These are phyloP conservation scores for Kobus ellipsiprymnus DNA, from an alignment of 2,113 vertebrate species.

Conservation along the genomic window DNA sequence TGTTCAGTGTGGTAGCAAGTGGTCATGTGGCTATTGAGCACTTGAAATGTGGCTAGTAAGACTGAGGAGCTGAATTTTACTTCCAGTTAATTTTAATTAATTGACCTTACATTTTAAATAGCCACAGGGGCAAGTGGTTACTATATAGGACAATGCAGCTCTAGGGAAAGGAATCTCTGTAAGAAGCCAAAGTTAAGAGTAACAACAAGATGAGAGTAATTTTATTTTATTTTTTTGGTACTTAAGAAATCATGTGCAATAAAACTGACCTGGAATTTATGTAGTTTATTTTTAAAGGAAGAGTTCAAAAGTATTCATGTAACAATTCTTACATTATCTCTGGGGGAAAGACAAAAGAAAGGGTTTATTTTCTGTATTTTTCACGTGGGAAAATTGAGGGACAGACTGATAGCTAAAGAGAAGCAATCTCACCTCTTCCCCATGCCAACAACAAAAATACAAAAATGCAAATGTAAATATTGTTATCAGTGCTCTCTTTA, in stretches of 20 bases:
- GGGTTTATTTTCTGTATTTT: not conserved
- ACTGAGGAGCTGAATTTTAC: not conserved
- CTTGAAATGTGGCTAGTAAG: not conserved
- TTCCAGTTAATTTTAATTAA: slow-evolving; percentile 4
- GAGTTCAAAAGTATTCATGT: not conserved
- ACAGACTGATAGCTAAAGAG: not conserved
- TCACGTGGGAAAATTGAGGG: not conserved
- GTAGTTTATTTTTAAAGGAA: not conserved
- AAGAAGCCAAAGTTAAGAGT: not conserved
- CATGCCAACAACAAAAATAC: not conserved
- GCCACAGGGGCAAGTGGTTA: not conserved
- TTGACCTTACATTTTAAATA: not conserved
- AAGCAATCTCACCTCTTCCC: not conserved
- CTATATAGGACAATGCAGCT: not conserved
- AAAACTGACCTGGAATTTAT: not conserved
- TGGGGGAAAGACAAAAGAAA: not conserved
- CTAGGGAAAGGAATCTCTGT: not conserved
- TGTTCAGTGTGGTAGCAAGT: not conserved
- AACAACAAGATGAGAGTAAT: not conserved
- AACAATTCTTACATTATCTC: not conserved
- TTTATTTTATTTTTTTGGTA: not conserved
- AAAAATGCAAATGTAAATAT: not conserved
- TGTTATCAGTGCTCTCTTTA: not conserved
- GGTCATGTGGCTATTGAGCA: not conserved
- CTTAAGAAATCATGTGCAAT: not conserved